These are phyloP conservation scores for Listronotus bonariensis DNA, from an alignment of 1,140 invertebrate genomes.

Conservation along the genomic window DNA sequence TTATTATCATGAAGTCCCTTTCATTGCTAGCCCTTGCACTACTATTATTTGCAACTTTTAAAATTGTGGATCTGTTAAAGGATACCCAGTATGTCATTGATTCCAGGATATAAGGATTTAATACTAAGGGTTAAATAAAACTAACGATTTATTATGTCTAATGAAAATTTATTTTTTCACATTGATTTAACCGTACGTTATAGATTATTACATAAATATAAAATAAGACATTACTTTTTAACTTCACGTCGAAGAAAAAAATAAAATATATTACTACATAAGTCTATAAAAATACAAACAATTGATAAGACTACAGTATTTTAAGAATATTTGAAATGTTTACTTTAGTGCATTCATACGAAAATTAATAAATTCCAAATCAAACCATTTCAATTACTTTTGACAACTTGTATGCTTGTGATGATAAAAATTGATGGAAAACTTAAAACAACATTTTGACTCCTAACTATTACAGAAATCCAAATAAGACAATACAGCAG, in stretches of 20 bases:
- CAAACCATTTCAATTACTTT: slow-evolving; percentile 1
- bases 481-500: slow-evolving; percentile 14
- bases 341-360: slow-evolving; percentile 30
- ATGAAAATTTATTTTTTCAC: slow-evolving; percentile 33
- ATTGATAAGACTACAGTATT: slow-evolving; percentile 30
- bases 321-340: slow-evolving; percentile 24
- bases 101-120: too few species aligned
- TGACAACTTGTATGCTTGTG: neutral
- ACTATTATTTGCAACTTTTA: too few species aligned
- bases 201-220: slow-evolving; percentile 39
- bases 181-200: slow-evolving; percentile 33
- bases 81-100: too few species aligned
- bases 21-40: too few species aligned
- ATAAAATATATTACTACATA: slow-evolving; percentile 37
- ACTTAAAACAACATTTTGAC: neutral
- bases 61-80: too few species aligned
- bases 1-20: too few species aligned
- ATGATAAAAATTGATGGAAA: slow-evolving; percentile 2
- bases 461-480: slow-evolving; percentile 1
- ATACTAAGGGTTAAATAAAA: slow-evolving; percentile 5
- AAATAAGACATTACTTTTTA: slow-evolving; percentile 37
- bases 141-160: slow-evolving; percentile 13
- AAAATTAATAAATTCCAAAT: slow-evolving; percentile 8
- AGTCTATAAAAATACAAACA: slow-evolving; percentile 42
- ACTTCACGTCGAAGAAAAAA: slow-evolving; percentile 31